Percentiles rank a stretch among this genome's conserved stretches.
Evolutionary conservation across 2,888 invertebrate species (phyloP).

Genomic region (Tholera decimalis): DNA sequence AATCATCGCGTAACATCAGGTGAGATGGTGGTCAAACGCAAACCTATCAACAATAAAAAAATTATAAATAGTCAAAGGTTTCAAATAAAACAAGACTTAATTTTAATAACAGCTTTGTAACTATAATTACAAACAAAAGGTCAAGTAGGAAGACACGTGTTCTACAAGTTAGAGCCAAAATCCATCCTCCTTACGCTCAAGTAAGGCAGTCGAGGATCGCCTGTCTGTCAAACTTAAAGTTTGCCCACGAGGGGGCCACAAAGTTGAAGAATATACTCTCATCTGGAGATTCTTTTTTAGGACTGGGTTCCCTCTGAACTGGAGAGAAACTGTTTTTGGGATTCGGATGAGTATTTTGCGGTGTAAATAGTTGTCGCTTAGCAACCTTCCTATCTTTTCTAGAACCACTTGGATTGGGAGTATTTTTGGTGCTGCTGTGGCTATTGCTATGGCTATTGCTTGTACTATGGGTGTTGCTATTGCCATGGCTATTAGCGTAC

Average conservation of each 20-base stretch:
- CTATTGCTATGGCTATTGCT: conserved; percentile 37
- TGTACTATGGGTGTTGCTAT: conserved; percentile 17
- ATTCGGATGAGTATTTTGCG: conserved; percentile 78
- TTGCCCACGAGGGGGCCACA: conserved; percentile 92
- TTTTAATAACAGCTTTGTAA: conserved; percentile 59
- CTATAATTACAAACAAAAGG: conserved; percentile 61
- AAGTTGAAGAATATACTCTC: conserved; percentile 82
- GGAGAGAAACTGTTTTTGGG: conserved; percentile 70
- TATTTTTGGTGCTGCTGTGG: conserved; percentile 67
- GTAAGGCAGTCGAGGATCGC: conserved; percentile 90
- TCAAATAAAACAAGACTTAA: conserved; percentile 47
- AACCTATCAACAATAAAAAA: no score
- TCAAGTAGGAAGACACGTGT: conserved; percentile 43
- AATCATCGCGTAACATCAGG: no score
- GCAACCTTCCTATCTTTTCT: conserved; percentile 86
- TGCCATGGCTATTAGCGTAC: conserved; percentile 15
- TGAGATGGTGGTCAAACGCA: no score
- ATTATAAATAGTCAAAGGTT: neutral
- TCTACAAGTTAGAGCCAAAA: conserved; percentile 48
- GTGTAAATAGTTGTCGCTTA: conserved; percentile 92
- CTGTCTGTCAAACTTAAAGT: conserved; percentile 92
- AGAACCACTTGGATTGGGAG: conserved; percentile 65
- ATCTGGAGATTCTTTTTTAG: conserved; percentile 67
- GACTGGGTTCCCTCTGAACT: conserved; percentile 74
- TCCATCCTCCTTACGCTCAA: conserved; percentile 68